A percentile compares a stretch with the other conserved stretches of the same genome.
These are phyloP conservation scores for Druon quercuslanigerum DNA, from an alignment of 1,140 invertebrate genomes.

Conservation along the genomic window DNA sequence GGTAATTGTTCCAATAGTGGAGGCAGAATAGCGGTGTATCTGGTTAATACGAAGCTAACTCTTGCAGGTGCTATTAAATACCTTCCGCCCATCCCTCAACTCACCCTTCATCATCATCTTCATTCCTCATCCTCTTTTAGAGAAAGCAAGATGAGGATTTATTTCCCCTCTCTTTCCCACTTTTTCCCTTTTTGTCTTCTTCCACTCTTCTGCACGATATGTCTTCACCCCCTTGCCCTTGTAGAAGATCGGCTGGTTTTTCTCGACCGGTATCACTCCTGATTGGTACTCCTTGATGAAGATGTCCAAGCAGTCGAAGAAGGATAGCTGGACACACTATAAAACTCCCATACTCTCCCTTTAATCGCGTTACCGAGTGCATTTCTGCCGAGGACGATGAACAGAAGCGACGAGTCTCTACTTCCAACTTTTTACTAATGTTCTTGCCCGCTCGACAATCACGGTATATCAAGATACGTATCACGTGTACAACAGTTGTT, in stretches of 20 bases:
- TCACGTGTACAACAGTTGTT: conserved; percentile 16
- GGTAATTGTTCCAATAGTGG: conserved; percentile 60
- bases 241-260: conserved; percentile 55
- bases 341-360: conserved; percentile 45
- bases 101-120: conserved; percentile 23
- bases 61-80: conserved; percentile 65
- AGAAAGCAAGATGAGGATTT: not conserved
- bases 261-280: conserved; percentile 48
- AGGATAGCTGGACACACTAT: conserved; percentile 52
- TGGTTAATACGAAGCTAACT: conserved; percentile 53
- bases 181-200: not conserved
- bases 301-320: conserved; percentile 56
- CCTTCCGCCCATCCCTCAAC: conserved; percentile 55
- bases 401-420: conserved; percentile 51
- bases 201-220: conserved; percentile 22
- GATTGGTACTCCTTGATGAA: conserved; percentile 66
- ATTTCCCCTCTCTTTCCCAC: conserved; percentile 24
- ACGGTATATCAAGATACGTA: conserved; percentile 14
- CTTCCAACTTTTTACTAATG: conserved; percentile 34
- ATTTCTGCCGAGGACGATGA: conserved; percentile 48
- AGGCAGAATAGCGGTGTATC: conserved; percentile 34
- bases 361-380: conserved; percentile 36
- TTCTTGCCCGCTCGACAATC: conserved; percentile 8
- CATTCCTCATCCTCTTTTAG: conserved; percentile 1
- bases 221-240: not conserved